Conservation (phyloP, 2,113 vertebrate genomes). For the Xyrauchen texanus region DNA sequence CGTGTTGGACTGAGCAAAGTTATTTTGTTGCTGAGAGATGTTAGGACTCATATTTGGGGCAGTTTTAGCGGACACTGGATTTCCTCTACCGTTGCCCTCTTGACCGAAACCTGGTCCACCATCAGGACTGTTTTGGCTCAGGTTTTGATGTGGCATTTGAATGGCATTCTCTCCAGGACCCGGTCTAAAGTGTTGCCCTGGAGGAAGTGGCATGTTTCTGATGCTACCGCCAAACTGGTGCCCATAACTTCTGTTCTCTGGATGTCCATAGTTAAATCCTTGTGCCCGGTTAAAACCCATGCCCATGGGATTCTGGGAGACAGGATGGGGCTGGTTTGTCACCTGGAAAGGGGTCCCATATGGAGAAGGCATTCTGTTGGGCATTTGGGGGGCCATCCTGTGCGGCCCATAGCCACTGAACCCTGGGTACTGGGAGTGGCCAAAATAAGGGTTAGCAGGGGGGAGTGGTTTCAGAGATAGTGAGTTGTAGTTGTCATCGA, state of each 20-base stretch:
- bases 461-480: conserved; percentile 77
- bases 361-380: conserved; percentile 73
- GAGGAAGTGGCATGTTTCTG: conserved; percentile 63
- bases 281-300: conserved; percentile 77
- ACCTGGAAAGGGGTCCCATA: conserved; percentile 76
- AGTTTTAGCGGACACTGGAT: too few relatives aligned
- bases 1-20: conserved; percentile 55
- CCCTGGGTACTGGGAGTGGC: conserved; percentile 72
- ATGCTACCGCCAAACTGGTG: conserved; percentile 65
- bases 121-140: conserved; percentile 66
- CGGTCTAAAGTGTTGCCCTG: conserved; percentile 77
- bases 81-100: not conserved
- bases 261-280: conserved; percentile 74
- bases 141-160: conserved; percentile 67
- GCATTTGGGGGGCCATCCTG: conserved; percentile 78
- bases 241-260: conserved; percentile 72
- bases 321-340: conserved; percentile 77
- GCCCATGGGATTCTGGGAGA: conserved; percentile 77
- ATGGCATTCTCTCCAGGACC: conserved; percentile 73
- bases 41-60: conserved; percentile 69
- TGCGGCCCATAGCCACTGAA: conserved; percentile 76
- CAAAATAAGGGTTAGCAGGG: conserved; percentile 72
- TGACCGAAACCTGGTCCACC: conserved; percentile 49
- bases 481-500: conserved; percentile 82
- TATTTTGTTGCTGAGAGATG: conserved; percentile 70